Conservation (phyloP, 2,113 vertebrate species). For the Cephalophus harveyi region DNA sequence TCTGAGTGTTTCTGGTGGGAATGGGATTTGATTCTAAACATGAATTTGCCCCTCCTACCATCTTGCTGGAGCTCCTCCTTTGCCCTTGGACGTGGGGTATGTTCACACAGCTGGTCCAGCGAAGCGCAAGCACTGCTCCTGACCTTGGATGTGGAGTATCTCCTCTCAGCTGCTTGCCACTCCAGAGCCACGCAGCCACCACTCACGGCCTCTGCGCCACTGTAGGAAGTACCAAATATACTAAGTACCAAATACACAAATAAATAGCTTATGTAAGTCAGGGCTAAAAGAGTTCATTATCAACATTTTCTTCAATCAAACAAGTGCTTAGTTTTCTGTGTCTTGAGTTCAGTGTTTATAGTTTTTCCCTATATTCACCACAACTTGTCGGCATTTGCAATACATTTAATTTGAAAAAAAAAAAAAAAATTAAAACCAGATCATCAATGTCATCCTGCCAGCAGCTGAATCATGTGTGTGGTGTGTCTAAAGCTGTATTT, state of each 20-base stretch:
- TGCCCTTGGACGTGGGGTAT: neutral
- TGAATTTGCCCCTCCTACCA: neutral
- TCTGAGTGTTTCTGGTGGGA: too few relatives aligned
- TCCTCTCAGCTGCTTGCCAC: fast-evolving
- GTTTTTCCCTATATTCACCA: neutral
- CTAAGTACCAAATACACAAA: neutral
- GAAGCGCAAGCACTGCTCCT: neutral
- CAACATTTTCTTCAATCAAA: neutral
- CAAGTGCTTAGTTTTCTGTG: neutral
- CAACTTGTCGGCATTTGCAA: neutral
- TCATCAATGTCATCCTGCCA: neutral
- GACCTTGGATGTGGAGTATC: neutral
- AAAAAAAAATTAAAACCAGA: neutral
- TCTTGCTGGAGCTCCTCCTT: neutral
- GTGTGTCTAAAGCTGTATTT: neutral
- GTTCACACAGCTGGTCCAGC: neutral
- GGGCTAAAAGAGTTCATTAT: neutral
- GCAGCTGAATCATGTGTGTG: neutral
- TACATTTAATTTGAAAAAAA: neutral
- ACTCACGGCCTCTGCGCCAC: fast-evolving
- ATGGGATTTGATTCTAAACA: neutral
- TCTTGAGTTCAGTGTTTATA: neutral
- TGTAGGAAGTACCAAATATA: neutral
- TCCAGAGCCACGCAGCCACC: neutral
- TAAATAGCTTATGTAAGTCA: neutral